These are phyloP conservation scores for Dipodomys merriami DNA, from an alignment of 2,113 vertebrate species.

Conservation along the genomic window DNA sequence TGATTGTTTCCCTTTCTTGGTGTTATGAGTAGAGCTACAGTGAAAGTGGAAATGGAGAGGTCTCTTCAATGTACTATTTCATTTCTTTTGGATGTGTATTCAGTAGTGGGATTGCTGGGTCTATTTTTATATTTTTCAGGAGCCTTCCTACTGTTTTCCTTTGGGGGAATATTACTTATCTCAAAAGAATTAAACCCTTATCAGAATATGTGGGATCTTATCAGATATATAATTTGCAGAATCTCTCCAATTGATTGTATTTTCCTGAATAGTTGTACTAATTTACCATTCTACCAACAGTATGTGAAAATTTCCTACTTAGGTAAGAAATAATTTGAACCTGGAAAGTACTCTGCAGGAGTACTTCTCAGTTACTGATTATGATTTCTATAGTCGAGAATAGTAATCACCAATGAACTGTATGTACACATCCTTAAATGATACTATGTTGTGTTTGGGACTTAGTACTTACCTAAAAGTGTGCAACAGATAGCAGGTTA, in stretches of 20 bases:
- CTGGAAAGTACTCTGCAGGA: neutral
- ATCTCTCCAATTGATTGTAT: too few species aligned
- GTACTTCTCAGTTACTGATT: neutral
- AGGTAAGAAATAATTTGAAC: conserved; percentile 19
- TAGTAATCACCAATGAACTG: neutral
- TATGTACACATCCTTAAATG: too few species aligned
- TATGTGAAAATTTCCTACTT: neutral
- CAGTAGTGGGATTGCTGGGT: neutral
- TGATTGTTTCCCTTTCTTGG: neutral
- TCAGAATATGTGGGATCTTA: too few species aligned
- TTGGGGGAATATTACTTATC: too few species aligned
- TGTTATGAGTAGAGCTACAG: neutral
- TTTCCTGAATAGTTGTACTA: neutral
- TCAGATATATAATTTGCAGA: too few species aligned
- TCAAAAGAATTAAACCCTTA: too few species aligned
- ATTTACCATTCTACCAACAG: neutral
- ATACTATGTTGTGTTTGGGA: too few species aligned
- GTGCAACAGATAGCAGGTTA: too few species aligned
- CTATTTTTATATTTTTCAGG: neutral
- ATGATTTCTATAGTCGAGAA: neutral
- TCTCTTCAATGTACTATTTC: neutral
- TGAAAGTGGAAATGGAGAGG: neutral
- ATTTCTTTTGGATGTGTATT: neutral
- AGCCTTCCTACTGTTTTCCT: neutral
- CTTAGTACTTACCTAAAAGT: too few species aligned